Evolutionary conservation across 1,140 invertebrate genomes (phyloP).

Genomic region (Solenopsis fugax): DNA sequence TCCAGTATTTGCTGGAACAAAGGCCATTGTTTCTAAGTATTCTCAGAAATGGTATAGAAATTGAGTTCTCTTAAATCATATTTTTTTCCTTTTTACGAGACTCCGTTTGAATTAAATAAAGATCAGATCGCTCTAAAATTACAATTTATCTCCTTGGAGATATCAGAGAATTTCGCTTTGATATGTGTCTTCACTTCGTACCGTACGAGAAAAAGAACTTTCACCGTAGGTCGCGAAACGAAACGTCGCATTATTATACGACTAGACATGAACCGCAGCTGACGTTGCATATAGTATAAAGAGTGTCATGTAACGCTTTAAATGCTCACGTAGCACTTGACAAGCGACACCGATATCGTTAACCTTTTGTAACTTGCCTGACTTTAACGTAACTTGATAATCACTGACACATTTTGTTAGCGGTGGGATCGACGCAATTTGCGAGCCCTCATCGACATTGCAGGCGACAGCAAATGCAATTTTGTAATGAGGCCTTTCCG

Average conservation of each 20-base stretch:
- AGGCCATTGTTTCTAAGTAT: not conserved
- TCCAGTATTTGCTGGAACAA: not conserved
- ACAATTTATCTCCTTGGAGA: not conserved
- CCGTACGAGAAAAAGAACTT: not conserved
- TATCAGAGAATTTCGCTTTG: not conserved
- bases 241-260: conserved; percentile 1
- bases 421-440: not conserved
- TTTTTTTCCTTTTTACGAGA: not conserved
- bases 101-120: not conserved
- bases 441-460: not conserved
- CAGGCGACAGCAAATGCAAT: not conserved
- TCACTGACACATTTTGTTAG: not conserved
- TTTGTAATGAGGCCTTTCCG: not conserved
- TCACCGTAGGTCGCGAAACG: not conserved
- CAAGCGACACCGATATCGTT: conserved; percentile 37
- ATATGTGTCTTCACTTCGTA: not conserved
- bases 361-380: conserved; percentile 34
- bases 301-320: conserved; percentile 48
- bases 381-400: conserved; percentile 46
- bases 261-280: not conserved
- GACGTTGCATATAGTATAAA: conserved; percentile 35
- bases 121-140: not conserved
- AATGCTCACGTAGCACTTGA: conserved; percentile 45
- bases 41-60: not conserved
- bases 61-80: not conserved